Base-by-base conservation (phyloP, 2,113 vertebrate species). In the Syngnathus scovelli region DNA sequence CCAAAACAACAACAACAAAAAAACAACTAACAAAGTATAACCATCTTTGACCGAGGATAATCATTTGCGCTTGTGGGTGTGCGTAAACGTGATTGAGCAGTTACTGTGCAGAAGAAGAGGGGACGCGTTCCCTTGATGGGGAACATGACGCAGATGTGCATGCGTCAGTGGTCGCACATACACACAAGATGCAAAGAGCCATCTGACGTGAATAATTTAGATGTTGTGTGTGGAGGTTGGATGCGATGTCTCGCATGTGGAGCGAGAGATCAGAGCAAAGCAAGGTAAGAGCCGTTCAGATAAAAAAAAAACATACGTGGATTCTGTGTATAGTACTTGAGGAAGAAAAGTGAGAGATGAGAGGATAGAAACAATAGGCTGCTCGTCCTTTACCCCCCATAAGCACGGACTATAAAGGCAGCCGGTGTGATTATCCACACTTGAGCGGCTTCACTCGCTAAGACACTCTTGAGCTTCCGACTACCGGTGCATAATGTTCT, bases 181-280 rank as follows among this genome's bases (percentile, higher is more conserved):
- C 72, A 51, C 19, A 7, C 68, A 79, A 77, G 76, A 87, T 71
- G 83, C 82, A 84, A 84, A 86, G 82, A 88, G 83, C 80, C 79
- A 74, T 84, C 75, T 67, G 80, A 71, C 71, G 77, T 88, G 81
- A 89, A 89, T 88, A 86, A 88, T 89, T 89, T 85, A 88, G 79
- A 79, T 67, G 77, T 58, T 79, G 73, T 77, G 84, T 69, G 76
- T n/a, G n/a, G n/a, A n/a, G n/a, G n/a, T n/a, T n/a, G n/a, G n/a
- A n/a, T n/a, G n/a, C n/a, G n/a, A n/a, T n/a, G n/a, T n/a, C n/a
- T n/a, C n/a, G 82, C 71, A 66, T 70, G 77, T 68, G 67, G 69
- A 68, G 67, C 69, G 46, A 66, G 6, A 66, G 39, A 56, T 1
- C 19, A 46, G 21, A 16, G 58, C 21, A 59, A 54, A 61, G 39